A percentile compares a stretch with the other conserved stretches of the same genome.
These are phyloP conservation scores for Gadopsis bispinosus DNA, from an alignment of 2,797 vertebrate genomes.

Conservation along the genomic window DNA sequence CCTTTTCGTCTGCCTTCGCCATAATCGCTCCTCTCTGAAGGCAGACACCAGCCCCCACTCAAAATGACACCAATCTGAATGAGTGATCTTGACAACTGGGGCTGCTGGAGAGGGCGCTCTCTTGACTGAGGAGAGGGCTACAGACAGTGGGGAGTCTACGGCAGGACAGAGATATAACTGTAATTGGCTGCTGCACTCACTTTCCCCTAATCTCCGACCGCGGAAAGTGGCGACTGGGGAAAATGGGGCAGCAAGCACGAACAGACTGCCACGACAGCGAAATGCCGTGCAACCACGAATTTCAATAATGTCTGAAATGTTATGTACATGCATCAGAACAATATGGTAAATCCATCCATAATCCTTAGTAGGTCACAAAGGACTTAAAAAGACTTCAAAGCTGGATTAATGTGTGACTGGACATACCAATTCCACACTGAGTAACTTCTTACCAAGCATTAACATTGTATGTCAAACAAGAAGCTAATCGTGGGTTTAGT, in stretches of 20 bases:
- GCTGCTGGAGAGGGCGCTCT: constrained; percentile 59
- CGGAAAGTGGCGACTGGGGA: constrained; percentile 53
- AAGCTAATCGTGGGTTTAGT: constrained; percentile 80
- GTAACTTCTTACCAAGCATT: constrained; percentile 78
- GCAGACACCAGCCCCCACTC: constrained; percentile 60
- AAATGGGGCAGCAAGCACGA: constrained; percentile 50
- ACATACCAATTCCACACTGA: constrained; percentile 80
- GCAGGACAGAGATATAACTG: constrained; percentile 80
- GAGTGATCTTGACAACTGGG: constrained; percentile 84
- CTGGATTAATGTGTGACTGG: constrained; percentile 80
- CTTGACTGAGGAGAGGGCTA: constrained; percentile 64
- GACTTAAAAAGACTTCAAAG: constrained; percentile 80
- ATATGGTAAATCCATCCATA: constrained; percentile 71
- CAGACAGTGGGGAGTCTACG: constrained; percentile 70
- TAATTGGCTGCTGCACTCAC: constrained; percentile 78
- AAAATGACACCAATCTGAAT: constrained; percentile 79
- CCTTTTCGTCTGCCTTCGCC: constrained; percentile 69
- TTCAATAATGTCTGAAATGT: constrained; percentile 57
- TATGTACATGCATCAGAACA: constrained; percentile 67
- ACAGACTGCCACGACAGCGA: constrained; percentile 53
- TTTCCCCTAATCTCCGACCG: constrained; percentile 70
- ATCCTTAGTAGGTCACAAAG: constrained; percentile 78
- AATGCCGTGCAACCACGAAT: constrained; percentile 39
- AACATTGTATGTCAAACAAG: constrained; percentile 80
- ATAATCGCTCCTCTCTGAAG: constrained; percentile 69